Conservation (phyloP, 2,888 invertebrate genomes). For the Drosophila basisetae region DNA sequence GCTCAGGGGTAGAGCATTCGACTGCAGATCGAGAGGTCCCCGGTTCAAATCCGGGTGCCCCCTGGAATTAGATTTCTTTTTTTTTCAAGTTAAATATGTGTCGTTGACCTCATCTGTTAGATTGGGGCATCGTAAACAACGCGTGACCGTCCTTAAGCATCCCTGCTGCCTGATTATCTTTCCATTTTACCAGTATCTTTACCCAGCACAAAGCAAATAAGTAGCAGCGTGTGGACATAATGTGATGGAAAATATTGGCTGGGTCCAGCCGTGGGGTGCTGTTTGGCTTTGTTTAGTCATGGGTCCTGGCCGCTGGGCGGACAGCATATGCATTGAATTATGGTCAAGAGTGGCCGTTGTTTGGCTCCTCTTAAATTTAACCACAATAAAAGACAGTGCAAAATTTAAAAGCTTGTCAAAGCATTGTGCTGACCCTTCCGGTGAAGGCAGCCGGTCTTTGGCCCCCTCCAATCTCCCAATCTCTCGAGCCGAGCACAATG, state of each 20-base stretch:
- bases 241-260: constrained; percentile 9
- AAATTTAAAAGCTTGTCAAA: constrained; percentile 23
- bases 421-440: constrained; percentile 46
- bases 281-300: constrained; percentile 19
- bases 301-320: constrained; percentile 1
- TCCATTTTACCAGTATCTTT: background rate
- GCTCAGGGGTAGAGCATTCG: constrained; percentile 81
- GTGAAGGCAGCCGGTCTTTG: constrained; percentile 14
- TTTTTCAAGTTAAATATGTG: constrained; percentile 6
- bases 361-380: constrained; percentile 9
- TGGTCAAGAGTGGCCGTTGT: constrained; percentile 13
- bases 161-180: constrained; percentile 26
- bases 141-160: constrained; percentile 28
- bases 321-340: constrained; percentile 63
- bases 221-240: constrained; percentile 44
- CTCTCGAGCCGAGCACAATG: constrained; percentile 23
- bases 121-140: constrained; percentile 24
- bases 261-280: background rate
- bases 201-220: constrained; percentile 42
- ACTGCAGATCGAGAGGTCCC: constrained; percentile 81
- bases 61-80: constrained; percentile 41
- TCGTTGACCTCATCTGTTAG: constrained; percentile 15
- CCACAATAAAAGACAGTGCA: constrained; percentile 4
- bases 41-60: constrained; percentile 81
- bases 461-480: constrained; percentile 1